Evolutionary conservation across 2,113 vertebrate species (phyloP).

Genomic region (Cyanoliseus patagonus): DNA sequence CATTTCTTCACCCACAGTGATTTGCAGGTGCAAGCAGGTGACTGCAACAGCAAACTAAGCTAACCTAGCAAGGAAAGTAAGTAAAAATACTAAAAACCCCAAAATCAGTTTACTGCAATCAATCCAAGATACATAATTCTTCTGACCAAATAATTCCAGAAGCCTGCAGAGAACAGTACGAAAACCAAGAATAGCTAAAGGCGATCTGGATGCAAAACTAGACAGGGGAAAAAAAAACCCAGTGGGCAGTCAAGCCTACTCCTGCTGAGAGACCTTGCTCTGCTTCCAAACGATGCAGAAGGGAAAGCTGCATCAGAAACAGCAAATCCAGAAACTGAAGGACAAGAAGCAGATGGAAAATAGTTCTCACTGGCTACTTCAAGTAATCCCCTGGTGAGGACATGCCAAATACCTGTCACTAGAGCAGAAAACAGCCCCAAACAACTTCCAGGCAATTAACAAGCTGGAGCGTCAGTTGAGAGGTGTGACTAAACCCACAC

Average conservation of each 20-base stretch:
- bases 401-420: background rate
- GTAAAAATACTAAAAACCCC: background rate
- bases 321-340: background rate
- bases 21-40: background rate
- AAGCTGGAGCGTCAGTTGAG: background rate
- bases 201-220: background rate
- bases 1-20: background rate
- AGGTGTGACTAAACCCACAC: background rate
- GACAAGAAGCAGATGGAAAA: background rate
- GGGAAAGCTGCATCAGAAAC: background rate
- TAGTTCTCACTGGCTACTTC: background rate
- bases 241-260: background rate
- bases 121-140: background rate
- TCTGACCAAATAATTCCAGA: background rate
- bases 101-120: background rate
- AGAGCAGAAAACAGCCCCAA: background rate
- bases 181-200: background rate
- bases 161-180: background rate
- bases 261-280: background rate
- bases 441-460: background rate
- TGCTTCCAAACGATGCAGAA: background rate
- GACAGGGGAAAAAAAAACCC: fast-evolving
- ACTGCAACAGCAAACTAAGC: background rate
- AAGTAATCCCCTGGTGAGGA: background rate
- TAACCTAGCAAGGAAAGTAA: background rate